Conservation (phyloP, 2,888 invertebrate genomes). For the Brachypalpus laphriformis region DNA sequence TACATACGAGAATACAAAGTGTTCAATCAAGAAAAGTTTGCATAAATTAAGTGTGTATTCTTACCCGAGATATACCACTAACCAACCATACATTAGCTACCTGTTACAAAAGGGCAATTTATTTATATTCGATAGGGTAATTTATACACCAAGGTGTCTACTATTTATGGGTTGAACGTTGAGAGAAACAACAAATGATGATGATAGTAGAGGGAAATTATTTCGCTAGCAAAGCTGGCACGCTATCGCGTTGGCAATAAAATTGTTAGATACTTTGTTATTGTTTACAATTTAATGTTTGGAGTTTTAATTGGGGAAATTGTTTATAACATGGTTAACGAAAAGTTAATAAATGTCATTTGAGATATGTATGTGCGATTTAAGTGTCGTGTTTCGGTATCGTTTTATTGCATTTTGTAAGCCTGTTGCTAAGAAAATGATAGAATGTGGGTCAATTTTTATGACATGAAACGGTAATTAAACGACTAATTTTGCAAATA, state of each 20-base stretch:
- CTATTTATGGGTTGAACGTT: slow-evolving; percentile 27
- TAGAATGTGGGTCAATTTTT: neutral
- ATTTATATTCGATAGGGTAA: slow-evolving; percentile 47
- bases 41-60: neutral
- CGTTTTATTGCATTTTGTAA: neutral
- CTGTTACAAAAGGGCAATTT: slow-evolving; percentile 62
- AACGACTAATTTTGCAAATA: neutral
- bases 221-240: slow-evolving; percentile 12
- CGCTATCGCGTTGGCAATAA: slow-evolving; percentile 12
- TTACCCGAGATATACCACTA: neutral
- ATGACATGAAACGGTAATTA: neutral
- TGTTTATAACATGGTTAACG: slow-evolving; percentile 8
- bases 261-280: neutral
- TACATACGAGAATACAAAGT: neutral
- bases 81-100: slow-evolving; percentile 19
- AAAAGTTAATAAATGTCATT: slow-evolving; percentile 5
- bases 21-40: neutral
- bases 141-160: slow-evolving; percentile 52
- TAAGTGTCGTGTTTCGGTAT: neutral
- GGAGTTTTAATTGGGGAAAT: slow-evolving; percentile 10
- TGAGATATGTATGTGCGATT: neutral
- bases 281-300: slow-evolving; percentile 20
- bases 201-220: slow-evolving; percentile 19
- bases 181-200: slow-evolving; percentile 13
- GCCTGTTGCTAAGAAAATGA: neutral